Conservation (phyloP, 2,888 invertebrate genomes). For the Ryuthela nishihirai region DNA sequence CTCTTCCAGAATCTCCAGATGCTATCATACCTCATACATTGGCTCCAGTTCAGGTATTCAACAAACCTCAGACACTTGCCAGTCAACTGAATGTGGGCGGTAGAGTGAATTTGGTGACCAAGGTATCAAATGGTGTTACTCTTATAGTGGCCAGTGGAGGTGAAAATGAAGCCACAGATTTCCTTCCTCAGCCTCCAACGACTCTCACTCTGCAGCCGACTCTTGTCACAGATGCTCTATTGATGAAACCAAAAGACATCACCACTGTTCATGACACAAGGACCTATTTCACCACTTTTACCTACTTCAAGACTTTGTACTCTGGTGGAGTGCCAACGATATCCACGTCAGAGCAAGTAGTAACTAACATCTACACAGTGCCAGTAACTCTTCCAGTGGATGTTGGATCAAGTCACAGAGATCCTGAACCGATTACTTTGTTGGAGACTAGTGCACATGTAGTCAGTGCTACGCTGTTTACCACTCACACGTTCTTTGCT, state of each 20-base stretch:
- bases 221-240: constrained; percentile 34
- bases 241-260: constrained; percentile 28
- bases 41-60: background rate
- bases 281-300: constrained; percentile 61
- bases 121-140: constrained; percentile 41
- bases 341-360: constrained; percentile 63
- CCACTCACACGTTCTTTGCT: constrained; percentile 73
- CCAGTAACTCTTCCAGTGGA: constrained; percentile 48
- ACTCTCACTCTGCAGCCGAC: constrained; percentile 30
- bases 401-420: background rate
- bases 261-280: constrained; percentile 35
- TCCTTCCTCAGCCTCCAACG: constrained; percentile 9
- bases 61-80: constrained; percentile 9
- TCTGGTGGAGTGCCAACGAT: constrained; percentile 60
- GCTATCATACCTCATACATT: background rate
- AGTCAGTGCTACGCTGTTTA: constrained; percentile 64
- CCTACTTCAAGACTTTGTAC: constrained; percentile 64
- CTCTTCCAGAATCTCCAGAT: constrained; percentile 16
- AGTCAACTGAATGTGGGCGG: constrained; percentile 28
- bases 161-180: constrained; percentile 4
- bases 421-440: constrained; percentile 47
- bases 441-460: constrained; percentile 40
- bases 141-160: constrained; percentile 38
- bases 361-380: constrained; percentile 68
- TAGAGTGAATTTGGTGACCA: constrained; percentile 34